Percentiles rank a stretch among this genome's conserved stretches.
Conservation (phyloP, 92 coral and sea anemone species). For the Virgularia gustaviana region DNA sequence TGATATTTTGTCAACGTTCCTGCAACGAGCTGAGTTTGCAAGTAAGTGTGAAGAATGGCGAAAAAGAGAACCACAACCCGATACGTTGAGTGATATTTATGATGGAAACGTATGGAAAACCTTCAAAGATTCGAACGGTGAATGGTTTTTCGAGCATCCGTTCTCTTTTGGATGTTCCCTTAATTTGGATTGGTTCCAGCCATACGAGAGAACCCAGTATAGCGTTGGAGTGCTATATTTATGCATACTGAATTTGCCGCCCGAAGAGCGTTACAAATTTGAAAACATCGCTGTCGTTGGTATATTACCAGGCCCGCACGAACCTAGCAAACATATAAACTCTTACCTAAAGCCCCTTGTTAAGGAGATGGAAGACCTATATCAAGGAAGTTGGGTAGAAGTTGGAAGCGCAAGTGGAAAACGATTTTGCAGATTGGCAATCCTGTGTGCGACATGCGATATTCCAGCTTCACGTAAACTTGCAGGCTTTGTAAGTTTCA, state of each 20-base stretch:
- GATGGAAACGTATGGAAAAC: constrained; percentile 55
- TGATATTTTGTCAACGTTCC: constrained; percentile 12
- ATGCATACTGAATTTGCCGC: constrained; percentile 19
- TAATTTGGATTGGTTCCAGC: constrained; percentile 54
- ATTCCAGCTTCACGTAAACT: constrained; percentile 39
- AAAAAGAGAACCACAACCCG: constrained; percentile 5
- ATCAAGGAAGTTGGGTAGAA: constrained; percentile 45
- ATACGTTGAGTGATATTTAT: constrained; percentile 42
- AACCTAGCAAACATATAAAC: constrained; percentile 19
- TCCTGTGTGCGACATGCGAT: constrained; percentile 45
- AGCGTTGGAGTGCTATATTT: constrained; percentile 30
- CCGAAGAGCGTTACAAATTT: constrained; percentile 16
- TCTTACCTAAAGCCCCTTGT: constrained; percentile 25
- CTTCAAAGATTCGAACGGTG: constrained; percentile 36
- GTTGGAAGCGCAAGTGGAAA: constrained; percentile 7
- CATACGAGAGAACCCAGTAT: constrained; percentile 4
- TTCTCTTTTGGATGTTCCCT: constrained; percentile 43
- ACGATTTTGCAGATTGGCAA: constrained; percentile 39
- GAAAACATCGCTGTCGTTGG: constrained; percentile 33
- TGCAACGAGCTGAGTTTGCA: constrained; percentile 34
- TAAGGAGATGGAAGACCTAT: constrained; percentile 32
- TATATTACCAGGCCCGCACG: constrained; percentile 38
- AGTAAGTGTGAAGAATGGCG: constrained; percentile 40
- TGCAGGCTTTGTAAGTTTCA: constrained; percentile 35
- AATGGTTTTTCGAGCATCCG: constrained; percentile 26